Base-by-base conservation (phyloP, 2,888 invertebrate species). In the Linyphia triangularis region DNA sequence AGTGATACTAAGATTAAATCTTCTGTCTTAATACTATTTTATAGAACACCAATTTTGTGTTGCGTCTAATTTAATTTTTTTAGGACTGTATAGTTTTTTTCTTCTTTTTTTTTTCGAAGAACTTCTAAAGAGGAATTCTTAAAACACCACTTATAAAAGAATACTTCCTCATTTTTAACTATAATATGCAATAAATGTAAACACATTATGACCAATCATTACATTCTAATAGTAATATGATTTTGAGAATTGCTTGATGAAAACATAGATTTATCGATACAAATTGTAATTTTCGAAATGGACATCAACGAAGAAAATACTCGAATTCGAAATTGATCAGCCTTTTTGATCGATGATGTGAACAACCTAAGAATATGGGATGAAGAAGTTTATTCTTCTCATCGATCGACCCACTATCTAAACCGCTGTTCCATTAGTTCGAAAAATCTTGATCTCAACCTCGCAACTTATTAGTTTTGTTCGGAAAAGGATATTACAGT, bases 391-490 rank as follows among this genome's bases (percentile, higher is more conserved):
- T n/a, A n/a, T 51, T 51, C 51, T 51, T 5, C n/a, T 51, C n/a
- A 51, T 51, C 51, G 51, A 51, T 51, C 51, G 9, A 0, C 16
- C 51, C 51, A 16, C 51, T 13, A 51, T 51, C 51, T 16, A 51
- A 51, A 51, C 51, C 51, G 51, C 51, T 51, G 51, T 51, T 51
- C 51, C n/a, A 51, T 51, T 51, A 51, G 51, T 40, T 40, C n/a
- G 51, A n/a, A 51, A n/a, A 51, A 51, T 51, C 51, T 51, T 51
- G 51, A 51, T 51, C 51, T 51, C 51, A n/a, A 51, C n/a, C 51
- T 51, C 51, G 1, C 51, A n/a, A n/a, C 16, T 51, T 51, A 51
- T 51, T 51, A 51, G 51, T 51, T 51, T 51, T n/a, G 51, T 51
- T n/a, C 51, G 51, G 3, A n/a, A n/a, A 16, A 51, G 51, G 51